Conservation (phyloP, 1,140 invertebrate genomes). For the Drosophila novamexicana region DNA sequence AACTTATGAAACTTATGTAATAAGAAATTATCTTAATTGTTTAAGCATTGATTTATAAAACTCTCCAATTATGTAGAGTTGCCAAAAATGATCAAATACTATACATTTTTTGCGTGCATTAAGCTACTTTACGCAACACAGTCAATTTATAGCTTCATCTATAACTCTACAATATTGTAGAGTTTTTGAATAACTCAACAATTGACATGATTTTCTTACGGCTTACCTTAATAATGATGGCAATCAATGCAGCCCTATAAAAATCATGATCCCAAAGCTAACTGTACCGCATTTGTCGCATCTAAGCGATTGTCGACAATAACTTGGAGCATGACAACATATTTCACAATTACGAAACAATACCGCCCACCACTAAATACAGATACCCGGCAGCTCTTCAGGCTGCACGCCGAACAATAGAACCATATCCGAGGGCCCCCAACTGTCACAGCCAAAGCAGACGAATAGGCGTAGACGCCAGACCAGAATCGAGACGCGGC, state of each 20-base stretch:
- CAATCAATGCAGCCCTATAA: constrained; percentile 25
- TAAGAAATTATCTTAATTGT: background rate
- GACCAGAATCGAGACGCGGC: constrained; percentile 51
- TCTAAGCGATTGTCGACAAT: constrained; percentile 56
- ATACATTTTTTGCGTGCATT: background rate
- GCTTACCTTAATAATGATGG: background rate
- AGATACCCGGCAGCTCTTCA: constrained; percentile 56
- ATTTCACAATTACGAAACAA: constrained; percentile 82
- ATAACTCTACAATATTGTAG: constrained; percentile 1
- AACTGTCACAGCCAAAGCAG: constrained; percentile 41
- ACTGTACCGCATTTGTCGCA: constrained; percentile 71
- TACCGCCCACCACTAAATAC: constrained; percentile 70
- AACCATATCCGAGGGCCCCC: constrained; percentile 33
- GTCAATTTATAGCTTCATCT: background rate
- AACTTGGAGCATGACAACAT: constrained; percentile 75
- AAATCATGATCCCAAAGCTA: constrained; percentile 39
- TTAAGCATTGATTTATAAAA: background rate
- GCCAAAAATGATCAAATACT: background rate
- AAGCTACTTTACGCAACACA: background rate
- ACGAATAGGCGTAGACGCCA: constrained; percentile 70
- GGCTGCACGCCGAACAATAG: constrained; percentile 62
- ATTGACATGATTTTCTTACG: background rate
- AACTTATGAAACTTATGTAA: too few species aligned
- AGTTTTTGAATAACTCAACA: background rate
- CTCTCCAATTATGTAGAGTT: constrained; percentile 23